Base-by-base conservation (phyloP, 2,113 vertebrate species). In the Syngnathoides biaculeatus region DNA sequence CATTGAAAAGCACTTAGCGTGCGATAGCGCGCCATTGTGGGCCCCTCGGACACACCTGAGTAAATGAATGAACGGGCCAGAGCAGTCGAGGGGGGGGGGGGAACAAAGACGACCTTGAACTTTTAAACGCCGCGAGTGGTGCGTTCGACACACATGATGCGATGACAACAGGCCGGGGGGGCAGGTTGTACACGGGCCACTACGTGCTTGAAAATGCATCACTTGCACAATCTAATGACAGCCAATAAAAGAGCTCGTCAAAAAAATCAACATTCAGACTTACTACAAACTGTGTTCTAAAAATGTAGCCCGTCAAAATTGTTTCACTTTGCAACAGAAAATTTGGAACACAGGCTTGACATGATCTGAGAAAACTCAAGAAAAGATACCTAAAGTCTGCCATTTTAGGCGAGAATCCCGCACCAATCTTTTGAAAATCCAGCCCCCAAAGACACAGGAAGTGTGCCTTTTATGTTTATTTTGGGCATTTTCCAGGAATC, bases 1-100 rank as follows among this genome's bases (percentile, higher is more conserved):
- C 70, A 87, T 89, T 88, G 72, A 90, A 86, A 83, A 83, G 83
- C 82, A 84, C 86, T 86, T 89, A 87, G 86, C 83, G 86, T 83
- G 86, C 65, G 67, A 88, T 83, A 79, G 78, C 80, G 64, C 50
- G 61, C 71, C 74, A 83, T 86, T 86, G 84, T 85, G 79, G 77
- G 53, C 73, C 73, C 72, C 68, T 77, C 61, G 20, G 71, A 65
- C 82, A 72, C 88, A 90, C 88, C 89, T 88, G 89, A 82, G 86
- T 73, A 83, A 87, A 89, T 87, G 81, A 82, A 83, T 62, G 65
- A 84, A 72, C 74, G 58, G 27, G 75, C 62, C 73, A 59, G 43
- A 30, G 55, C 55, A 15, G 52, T 55, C n/a, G 4, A 1, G 47
- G 47, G 0, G 20, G 11, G 53, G 55, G 10, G 60, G 15, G 19